Evolutionary conservation across 2,888 invertebrate genomes (phyloP), one percentile per base, ranked within the genome.

Genomic region (Tetranychus piercei): DNA sequence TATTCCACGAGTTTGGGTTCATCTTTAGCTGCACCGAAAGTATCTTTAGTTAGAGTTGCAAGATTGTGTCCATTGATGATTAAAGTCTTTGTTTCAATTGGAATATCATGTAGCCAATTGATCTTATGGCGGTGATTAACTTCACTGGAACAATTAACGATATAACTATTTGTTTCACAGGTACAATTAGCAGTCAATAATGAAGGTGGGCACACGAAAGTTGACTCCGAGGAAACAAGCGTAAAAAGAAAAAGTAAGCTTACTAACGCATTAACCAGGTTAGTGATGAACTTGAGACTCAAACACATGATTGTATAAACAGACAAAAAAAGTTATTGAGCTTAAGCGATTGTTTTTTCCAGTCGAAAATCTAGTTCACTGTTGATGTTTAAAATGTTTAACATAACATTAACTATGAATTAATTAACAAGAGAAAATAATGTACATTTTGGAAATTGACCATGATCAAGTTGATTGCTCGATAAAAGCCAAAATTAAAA

Each of bases 51-150:
- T 71, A 90, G 81, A 74, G 86, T 85, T 6, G 85, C 82, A 23
- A 90, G 83, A 77, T 85, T 81, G 80, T 90, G 90, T 15, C 90
- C 90, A 1, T 86, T 87, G 80, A 89, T 90, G 76, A 90, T 87
- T 1, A 90, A 82, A 65, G 84, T 84, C 82, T 88, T 85, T 5
- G 88, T 88, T 78, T 87, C 84, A 20, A 84, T 82, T 0, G 90
- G 89, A 76, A 90, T 84, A 74, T 85, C 84, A 78, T 85, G 82
- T 23, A 90, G 81, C 78, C 88, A 85, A 22, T 83, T 82, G 0
- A 87, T 86, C 76, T 86, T 84, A 1, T 80, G 84, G 79, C 90
- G 87, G 1, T 85, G 85, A 34, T 34, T 34, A 3, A 34, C 34
- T 0, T 86, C 82, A 79, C 88, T 84, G 1, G 89, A 89, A 81